Base-by-base conservation (phyloP, 2,888 invertebrate species). In the Tortrix viridana region DNA sequence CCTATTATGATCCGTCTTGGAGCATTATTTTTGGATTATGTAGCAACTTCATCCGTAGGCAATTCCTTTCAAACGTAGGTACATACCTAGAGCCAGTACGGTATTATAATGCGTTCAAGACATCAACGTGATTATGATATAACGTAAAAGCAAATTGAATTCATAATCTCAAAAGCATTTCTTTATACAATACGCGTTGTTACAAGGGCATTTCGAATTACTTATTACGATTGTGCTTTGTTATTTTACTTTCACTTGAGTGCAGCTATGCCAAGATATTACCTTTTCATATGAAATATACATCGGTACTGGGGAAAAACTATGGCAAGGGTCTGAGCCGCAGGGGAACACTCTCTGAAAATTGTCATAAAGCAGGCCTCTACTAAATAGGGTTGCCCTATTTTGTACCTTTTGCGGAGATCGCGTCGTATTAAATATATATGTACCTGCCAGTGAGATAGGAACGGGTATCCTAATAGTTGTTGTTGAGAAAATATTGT, bases 241-340 rank as follows among this genome's bases (percentile, higher is more conserved):
- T 26, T 48, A 23, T 49, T 20, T 6, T n/a, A 12, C n/a, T 16
- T n/a, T 22, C n/a, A 16, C 23, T 22, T 20, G 6, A 50, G 50
- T 43, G 50, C 20, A n/a, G 20, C 32, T 38, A 14, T 49, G 38
- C 38, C 38, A 23, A 52, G 14, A 58, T 5, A 47, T 18, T 43
- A 58, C 32, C 47, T 53, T 47, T 57, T 53, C 47, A 53, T 63
- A 58, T 47, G 57, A 57, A 63, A 63, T 53, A 53, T 53, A 32
- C 12, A 12, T 32, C 9, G 32, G 32, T 32, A 32, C 12, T 9
- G 53, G 41, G 53, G 53, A 18, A 19, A 26, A 53, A 63, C 52
- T 53, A 52, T 57, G 52, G 53, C 16, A 48, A 58, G 43, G 57
- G 63, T 41, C 9, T 41, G 22, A 41, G 52, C 63, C 58, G 41